A percentile compares a stretch with the other conserved stretches of the same genome.
Evolutionary conservation across 2,797 vertebrate genomes (phyloP).

Genomic region (Periophthalmus magnuspinnatus): DNA sequence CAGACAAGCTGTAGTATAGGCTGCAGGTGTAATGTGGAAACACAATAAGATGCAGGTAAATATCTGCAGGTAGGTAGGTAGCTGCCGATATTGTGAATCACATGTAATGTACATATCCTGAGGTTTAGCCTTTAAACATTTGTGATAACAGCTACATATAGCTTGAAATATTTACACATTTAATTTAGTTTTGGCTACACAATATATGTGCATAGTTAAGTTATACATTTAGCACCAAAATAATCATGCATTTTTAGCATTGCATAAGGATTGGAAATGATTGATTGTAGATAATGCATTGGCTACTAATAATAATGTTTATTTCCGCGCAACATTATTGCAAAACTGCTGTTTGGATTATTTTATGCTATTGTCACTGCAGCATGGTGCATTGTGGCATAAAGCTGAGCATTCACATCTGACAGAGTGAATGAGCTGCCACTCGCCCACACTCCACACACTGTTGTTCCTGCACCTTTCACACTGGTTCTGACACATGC

Average conservation of each 20-base stretch:
- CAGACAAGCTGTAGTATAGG: constrained; percentile 31
- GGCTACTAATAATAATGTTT: no score
- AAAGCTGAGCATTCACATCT: constrained; percentile 56
- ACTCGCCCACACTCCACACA: constrained; percentile 13
- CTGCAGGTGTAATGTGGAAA: not conserved
- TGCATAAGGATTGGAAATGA: not conserved
- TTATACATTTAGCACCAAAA: not conserved
- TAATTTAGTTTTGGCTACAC: not conserved
- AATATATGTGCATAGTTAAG: not conserved
- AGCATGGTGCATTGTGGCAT: constrained; percentile 38
- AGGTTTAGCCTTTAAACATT: not conserved
- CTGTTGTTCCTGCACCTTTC: constrained; percentile 17
- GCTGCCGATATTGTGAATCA: not conserved
- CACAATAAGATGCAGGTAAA: not conserved
- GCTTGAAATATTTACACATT: not conserved
- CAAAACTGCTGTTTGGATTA: constrained; percentile 14
- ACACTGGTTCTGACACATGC: constrained; percentile 14
- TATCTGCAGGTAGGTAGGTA: not conserved
- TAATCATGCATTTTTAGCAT: no score
- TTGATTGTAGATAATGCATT: no score
- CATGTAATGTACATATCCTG: not conserved
- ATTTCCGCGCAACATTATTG: not conserved
- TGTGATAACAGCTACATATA: not conserved
- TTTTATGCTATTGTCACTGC: constrained; percentile 43
- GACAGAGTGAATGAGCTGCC: constrained; percentile 47